phyloP scores from a whole-genome alignment of 1,140 invertebrate species.

The Eriocheir sinensis region DNA sequence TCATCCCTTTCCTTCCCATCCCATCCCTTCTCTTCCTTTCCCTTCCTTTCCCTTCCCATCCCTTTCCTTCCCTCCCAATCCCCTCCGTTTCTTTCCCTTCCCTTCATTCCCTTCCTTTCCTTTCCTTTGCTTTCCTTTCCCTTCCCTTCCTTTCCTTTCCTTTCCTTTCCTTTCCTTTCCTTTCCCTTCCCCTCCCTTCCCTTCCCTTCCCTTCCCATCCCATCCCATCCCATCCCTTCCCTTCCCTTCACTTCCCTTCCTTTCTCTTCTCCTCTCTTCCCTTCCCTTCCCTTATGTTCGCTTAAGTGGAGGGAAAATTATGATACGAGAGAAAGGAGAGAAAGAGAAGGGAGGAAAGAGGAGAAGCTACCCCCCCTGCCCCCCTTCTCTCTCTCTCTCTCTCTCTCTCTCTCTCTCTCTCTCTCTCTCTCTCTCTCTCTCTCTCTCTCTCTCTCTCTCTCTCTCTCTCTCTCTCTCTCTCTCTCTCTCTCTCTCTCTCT shows the following conservation, averaged over 20 bases:
- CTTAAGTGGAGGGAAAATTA: too few relatives aligned
- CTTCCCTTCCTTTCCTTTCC: not conserved
- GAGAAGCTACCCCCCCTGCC: too few relatives aligned
- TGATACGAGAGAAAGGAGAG: slow-evolving; percentile 9
- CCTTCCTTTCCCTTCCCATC: not conserved
- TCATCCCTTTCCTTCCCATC: not conserved
- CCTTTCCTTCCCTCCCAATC: not conserved
- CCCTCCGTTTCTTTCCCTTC: not conserved
- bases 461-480: too few relatives aligned
- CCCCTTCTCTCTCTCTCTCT: too few relatives aligned
- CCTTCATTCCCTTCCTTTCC: not conserved
- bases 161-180: slow-evolving; percentile 25
- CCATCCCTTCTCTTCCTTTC: not conserved
- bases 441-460: too few relatives aligned
- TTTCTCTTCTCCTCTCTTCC: not conserved
- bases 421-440: too few relatives aligned
- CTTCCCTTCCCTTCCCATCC: not conserved
- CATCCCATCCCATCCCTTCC: not conserved
- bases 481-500: too few relatives aligned
- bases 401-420: too few relatives aligned
- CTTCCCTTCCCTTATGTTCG: not conserved
- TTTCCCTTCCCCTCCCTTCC: slow-evolving; percentile 11
- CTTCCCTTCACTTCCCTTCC: not conserved
- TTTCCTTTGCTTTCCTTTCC: not conserved
- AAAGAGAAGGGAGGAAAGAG: too few relatives aligned